Evolutionary conservation across 2,797 vertebrate species (phyloP).

Genomic region (Denticeps clupeoides): DNA sequence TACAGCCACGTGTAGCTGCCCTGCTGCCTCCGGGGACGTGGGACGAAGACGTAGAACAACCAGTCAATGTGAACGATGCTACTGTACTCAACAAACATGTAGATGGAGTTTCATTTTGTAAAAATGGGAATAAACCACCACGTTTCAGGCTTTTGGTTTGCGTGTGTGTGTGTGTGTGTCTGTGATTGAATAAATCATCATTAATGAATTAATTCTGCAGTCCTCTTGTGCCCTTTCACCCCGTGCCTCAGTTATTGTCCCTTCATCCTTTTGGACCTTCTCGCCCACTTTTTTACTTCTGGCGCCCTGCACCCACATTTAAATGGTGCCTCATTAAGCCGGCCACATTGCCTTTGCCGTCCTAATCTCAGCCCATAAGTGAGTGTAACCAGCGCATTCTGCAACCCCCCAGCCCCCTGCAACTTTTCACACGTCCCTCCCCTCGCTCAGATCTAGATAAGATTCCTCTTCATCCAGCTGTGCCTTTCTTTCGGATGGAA

Average conservation of each 20-base stretch:
- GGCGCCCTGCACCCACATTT: constrained; percentile 11
- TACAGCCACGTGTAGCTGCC: not conserved
- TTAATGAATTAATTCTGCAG: too few relatives aligned
- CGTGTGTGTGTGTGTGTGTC: not conserved
- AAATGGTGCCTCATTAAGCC: constrained; percentile 28
- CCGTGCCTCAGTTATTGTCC: too few relatives aligned
- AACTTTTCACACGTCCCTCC: constrained; percentile 42
- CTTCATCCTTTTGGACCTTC: too few relatives aligned
- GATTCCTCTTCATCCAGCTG: constrained; percentile 48
- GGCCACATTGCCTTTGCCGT: constrained; percentile 15
- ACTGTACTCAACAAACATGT: too few relatives aligned
- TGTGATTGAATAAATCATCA: constrained; percentile 27
- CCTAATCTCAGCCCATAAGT: constrained; percentile 23
- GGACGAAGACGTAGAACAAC: too few relatives aligned
- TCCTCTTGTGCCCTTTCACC: too few relatives aligned
- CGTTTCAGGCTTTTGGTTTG: too few relatives aligned
- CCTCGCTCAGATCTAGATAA: constrained; percentile 32
- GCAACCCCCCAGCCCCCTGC: constrained; percentile 15
- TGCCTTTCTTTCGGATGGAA: constrained; percentile 49
- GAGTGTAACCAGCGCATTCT: constrained; percentile 17
- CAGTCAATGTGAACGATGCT: too few relatives aligned
- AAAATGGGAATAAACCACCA: too few relatives aligned
- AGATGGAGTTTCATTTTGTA: too few relatives aligned
- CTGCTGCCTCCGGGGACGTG: not conserved
- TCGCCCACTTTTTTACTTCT: constrained; percentile 29